These are phyloP conservation scores for Ranitomeya imitator DNA, from an alignment of 2,113 vertebrate species.

Conservation along the genomic window DNA sequence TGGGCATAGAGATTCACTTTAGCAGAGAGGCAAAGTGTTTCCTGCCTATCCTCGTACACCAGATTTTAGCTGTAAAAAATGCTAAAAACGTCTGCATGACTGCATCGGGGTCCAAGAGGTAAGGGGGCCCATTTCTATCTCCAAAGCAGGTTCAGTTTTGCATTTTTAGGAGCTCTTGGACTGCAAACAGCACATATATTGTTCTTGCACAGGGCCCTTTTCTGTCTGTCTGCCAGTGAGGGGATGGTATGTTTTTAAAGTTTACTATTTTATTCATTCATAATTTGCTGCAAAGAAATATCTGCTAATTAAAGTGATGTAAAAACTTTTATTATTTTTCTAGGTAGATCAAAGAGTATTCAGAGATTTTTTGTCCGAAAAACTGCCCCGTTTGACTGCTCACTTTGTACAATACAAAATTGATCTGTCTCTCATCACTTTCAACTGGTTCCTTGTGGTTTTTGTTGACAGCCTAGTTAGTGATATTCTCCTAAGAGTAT, in stretches of 20 bases:
- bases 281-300: neutral
- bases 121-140: too few species aligned
- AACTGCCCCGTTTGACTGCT: constrained; percentile 83
- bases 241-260: neutral
- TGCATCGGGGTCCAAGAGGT: too few species aligned
- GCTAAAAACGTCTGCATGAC: too few species aligned
- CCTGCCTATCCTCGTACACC: too few species aligned
- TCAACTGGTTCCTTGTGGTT: constrained; percentile 93
- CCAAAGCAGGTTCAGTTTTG: too few species aligned
- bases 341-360: constrained; percentile 94
- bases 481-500: constrained; percentile 86
- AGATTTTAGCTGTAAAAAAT: too few species aligned
- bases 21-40: neutral
- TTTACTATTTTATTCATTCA: neutral
- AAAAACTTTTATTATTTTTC: neutral
- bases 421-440: constrained; percentile 88
- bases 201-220: too few species aligned
- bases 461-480: constrained; percentile 91
- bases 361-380: constrained; percentile 88
- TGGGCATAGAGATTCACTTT: neutral
- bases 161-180: too few species aligned
- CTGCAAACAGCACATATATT: too few species aligned
- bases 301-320: neutral
- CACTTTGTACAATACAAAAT: constrained; percentile 81
- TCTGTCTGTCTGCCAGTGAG: too few species aligned